phyloP scores from a whole-genome alignment of 2,888 invertebrate species.

The Archaeoteleia sp. region DNA sequence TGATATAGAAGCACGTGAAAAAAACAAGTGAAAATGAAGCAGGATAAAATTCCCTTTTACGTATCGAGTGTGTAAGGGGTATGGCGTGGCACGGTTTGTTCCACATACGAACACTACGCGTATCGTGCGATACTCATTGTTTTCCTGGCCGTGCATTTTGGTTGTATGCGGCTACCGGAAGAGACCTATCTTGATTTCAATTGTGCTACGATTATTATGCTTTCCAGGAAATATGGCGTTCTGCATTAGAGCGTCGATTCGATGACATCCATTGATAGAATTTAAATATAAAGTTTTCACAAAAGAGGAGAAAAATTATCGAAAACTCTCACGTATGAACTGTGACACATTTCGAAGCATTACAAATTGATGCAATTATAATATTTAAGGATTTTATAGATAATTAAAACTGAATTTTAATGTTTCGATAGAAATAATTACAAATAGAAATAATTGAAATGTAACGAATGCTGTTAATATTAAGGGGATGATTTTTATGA shows the following conservation, averaged over 20 bases:
- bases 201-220: constrained; percentile 56
- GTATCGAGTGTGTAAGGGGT: constrained; percentile 21
- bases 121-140: constrained; percentile 49
- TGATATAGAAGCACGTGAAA: no score
- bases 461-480: no score
- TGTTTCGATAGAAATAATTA: no score
- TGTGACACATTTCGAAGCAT: no score
- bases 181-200: constrained; percentile 59
- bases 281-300: constrained; percentile 26
- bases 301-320: no score
- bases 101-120: constrained; percentile 33
- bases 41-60: constrained; percentile 21
- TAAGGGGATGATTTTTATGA: constrained; percentile 17
- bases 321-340: no score
- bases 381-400: no score
- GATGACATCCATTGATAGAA: constrained; percentile 47
- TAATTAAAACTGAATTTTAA: no score
- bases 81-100: constrained; percentile 46
- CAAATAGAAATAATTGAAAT: no score
- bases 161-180: constrained; percentile 53
- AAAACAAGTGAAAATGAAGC: no score
- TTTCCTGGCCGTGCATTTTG: constrained; percentile 50
- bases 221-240: constrained; percentile 57
- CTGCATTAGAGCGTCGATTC: constrained; percentile 49
- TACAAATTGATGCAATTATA: no score